A percentile compares a stretch with the other conserved stretches of the same genome.
phyloP scores from a whole-genome alignment of 2,113 vertebrate species.

The Mola mola region DNA sequence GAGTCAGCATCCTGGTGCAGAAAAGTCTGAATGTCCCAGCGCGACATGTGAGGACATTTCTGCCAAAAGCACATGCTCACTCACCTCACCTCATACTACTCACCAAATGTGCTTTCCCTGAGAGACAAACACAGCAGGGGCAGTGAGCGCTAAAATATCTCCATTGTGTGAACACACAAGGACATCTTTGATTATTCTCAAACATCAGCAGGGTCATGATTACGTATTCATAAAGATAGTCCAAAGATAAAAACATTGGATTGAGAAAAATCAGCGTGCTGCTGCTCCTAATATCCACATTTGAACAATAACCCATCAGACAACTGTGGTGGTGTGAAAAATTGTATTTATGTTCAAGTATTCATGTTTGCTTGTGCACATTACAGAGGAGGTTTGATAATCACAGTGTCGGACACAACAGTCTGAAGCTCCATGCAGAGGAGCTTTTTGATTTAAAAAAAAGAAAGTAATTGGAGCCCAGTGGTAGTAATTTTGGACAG shows the following conservation, averaged over 20 bases:
- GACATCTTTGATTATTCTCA: neutral
- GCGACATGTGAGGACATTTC: too few species aligned
- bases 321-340: neutral
- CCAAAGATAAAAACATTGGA: neutral
- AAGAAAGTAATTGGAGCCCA: too few species aligned
- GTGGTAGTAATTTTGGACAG: too few species aligned
- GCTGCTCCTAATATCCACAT: neutral
- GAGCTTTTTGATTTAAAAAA: too few species aligned
- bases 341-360: neutral
- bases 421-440: constrained; percentile 15
- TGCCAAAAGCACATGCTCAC: too few species aligned
- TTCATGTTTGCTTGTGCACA: constrained; percentile 1
- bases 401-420: neutral
- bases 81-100: too few species aligned
- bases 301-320: neutral
- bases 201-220: neutral
- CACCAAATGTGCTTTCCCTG: too few species aligned
- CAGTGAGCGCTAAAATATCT: constrained; percentile 13
- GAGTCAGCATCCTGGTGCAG: constrained; percentile 77
- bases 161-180: neutral
- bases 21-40: too few species aligned
- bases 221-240: too few species aligned
- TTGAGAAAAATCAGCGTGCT: neutral
- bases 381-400: neutral
- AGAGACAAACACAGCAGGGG: too few species aligned